Conservation (phyloP, 2,888 invertebrate species). For the Halictus ligatus region DNA sequence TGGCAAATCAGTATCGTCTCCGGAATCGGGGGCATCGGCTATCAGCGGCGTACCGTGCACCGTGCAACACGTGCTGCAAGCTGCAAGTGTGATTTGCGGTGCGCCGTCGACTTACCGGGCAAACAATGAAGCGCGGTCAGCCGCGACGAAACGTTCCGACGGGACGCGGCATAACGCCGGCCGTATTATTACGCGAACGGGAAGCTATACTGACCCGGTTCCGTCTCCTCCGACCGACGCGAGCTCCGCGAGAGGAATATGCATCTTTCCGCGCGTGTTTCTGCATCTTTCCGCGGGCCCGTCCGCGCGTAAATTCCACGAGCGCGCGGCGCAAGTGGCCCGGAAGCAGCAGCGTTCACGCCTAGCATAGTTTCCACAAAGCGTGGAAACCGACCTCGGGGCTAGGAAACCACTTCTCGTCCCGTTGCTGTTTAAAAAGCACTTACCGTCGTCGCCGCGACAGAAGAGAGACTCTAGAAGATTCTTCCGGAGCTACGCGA, state of each 20-base stretch:
- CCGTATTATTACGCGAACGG: neutral
- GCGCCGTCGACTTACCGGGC: constrained; percentile 17
- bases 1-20: constrained; percentile 14
- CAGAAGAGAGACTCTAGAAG: neutral
- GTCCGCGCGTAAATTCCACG: constrained; percentile 14
- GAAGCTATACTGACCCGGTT: constrained; percentile 15
- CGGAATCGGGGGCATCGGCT: constrained; percentile 3
- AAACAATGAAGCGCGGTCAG: constrained; percentile 27
- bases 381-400: constrained; percentile 9
- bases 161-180: neutral
- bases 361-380: constrained; percentile 22
- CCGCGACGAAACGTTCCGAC: constrained; percentile 12
- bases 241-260: neutral
- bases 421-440: constrained; percentile 12
- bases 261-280: neutral
- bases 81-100: constrained; percentile 15
- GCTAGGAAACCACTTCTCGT: neutral
- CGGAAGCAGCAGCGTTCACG: constrained; percentile 11
- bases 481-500: neutral
- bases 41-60: constrained; percentile 32
- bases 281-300: neutral
- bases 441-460: constrained; percentile 2
- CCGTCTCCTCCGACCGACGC: neutral
- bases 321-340: constrained; percentile 28
- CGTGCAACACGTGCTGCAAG: constrained; percentile 32